Evolutionary conservation across 2,888 invertebrate genomes (phyloP).

Genomic region (Heteromyza rotundicornis): DNA sequence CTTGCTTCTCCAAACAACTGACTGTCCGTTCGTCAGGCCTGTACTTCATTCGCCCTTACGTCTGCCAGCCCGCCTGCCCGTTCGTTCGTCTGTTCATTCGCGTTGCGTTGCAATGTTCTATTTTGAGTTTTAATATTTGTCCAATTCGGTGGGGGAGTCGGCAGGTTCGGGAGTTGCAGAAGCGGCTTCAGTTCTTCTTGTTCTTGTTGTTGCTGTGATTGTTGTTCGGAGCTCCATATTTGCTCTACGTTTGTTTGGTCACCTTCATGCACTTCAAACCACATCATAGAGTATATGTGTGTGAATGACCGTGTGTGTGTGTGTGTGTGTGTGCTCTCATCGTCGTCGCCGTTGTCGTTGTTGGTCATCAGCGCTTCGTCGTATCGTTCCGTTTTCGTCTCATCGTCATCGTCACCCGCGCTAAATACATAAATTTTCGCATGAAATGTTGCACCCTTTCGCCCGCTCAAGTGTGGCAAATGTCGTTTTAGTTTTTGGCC

Average conservation of each 20-base stretch:
- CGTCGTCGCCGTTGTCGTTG: too few relatives aligned
- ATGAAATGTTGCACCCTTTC: conserved; percentile 43
- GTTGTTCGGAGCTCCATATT: background rate
- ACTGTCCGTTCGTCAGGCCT: too few relatives aligned
- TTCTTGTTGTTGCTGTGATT: background rate
- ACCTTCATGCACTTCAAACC: conserved; percentile 42
- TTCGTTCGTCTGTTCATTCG: background rate
- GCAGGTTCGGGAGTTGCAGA: background rate
- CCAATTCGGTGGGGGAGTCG: conserved; percentile 29
- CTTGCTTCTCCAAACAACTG: too few relatives aligned
- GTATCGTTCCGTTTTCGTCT: conserved; percentile 17
- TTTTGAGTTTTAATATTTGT: conserved; percentile 52
- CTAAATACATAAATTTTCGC: conserved; percentile 35
- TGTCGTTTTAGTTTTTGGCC: too few relatives aligned
- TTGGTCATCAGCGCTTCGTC: background rate
- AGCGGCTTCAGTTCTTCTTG: background rate
- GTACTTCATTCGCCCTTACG: too few relatives aligned
- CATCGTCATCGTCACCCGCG: conserved; percentile 42
- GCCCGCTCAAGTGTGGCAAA: too few relatives aligned
- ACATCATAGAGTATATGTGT: too few relatives aligned
- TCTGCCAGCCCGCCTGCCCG: background rate
- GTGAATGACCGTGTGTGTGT: conserved; percentile 24
- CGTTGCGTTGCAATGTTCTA: conserved; percentile 43
- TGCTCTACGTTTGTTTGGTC: conserved; percentile 40
- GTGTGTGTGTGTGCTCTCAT: conserved; percentile 40